Evolutionary conservation across 1,140 invertebrate genomes (phyloP).

Genomic region (Scaptomyza pallida): DNA sequence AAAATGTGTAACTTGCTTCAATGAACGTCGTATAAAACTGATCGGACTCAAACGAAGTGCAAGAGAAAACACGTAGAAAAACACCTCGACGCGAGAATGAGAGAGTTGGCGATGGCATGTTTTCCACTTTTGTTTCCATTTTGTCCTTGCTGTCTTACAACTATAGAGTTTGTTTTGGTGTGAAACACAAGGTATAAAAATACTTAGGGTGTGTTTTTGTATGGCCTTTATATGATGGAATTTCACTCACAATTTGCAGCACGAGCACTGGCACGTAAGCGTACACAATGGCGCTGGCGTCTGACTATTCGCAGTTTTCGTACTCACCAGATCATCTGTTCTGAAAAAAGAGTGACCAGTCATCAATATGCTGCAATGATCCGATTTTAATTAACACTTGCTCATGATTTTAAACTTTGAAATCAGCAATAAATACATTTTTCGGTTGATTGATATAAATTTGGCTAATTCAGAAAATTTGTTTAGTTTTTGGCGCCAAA

Average conservation of each 20-base stretch:
- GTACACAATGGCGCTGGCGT: constrained; percentile 48
- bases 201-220: not conserved
- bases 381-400: not conserved
- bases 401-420: no score
- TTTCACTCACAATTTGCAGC: constrained; percentile 35
- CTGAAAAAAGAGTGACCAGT: constrained; percentile 10
- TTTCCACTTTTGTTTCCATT: not conserved
- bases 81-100: constrained; percentile 16
- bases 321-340: constrained; percentile 30
- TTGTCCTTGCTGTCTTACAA: not conserved
- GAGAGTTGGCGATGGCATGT: constrained; percentile 19
- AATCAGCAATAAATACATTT: no score
- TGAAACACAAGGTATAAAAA: not conserved
- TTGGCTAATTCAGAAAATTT: no score
- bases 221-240: constrained; percentile 1
- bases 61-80: constrained; percentile 4
- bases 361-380: not conserved
- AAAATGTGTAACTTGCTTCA: constrained; percentile 45
- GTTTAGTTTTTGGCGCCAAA: no score
- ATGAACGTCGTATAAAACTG: constrained; percentile 30
- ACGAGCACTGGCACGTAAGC: constrained; percentile 37
- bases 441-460: no score
- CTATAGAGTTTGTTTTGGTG: not conserved
- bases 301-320: constrained; percentile 32
- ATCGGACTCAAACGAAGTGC: constrained; percentile 30